Base-by-base conservation (phyloP, 2,797 vertebrate genomes). In the Hemibagrus guttatus region DNA sequence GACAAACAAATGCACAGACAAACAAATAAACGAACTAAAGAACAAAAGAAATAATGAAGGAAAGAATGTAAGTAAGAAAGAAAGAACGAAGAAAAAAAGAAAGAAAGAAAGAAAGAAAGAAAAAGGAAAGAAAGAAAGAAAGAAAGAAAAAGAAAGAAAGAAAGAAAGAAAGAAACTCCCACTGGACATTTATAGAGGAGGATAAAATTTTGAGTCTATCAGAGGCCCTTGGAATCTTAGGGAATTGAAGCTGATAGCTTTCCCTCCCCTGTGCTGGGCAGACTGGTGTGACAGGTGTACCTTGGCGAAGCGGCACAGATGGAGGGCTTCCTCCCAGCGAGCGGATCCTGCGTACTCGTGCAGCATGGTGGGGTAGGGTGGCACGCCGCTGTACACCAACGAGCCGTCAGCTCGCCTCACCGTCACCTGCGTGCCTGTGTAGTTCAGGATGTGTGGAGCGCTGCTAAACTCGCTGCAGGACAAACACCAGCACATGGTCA, bases 301-400 rank as follows among this genome's bases (percentile, higher is more conserved):
- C 96, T 99, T 98, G 90, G 97, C 97, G 39, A 98, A 98, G 71
- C 96, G 97, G 88, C 98, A 99, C 81, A 99, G 94, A 42, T 96
- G 94, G 80, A 99, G 91, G 0, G 97, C 97, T 31, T 99, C 97
- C 76, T 97, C 95, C 98, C 98, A 99, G 63, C 96, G 94, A 6
- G 96, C 94, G n/a, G 95, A 87, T 89, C 91, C 88, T 72, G 95
- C 92, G 81, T 98, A 96, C 26, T 95, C 95, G 1, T 99, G 98
- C 58, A 99, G 97, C 71, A 98, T 95, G 0, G 93, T 93, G 0
- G 97, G 95, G 89, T 98, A 98, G 0, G 97, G 97, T 0, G 96
- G 95, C 23, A 98, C 89, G 17, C 87, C 95, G 88, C 95, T 95
- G 91, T 97, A 97, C 49, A 97, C 92, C 59, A 99, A 93, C 0